phyloP scores from a whole-genome alignment of 2,797 vertebrate species.

The Tokudaia tokunoshimensis region DNA sequence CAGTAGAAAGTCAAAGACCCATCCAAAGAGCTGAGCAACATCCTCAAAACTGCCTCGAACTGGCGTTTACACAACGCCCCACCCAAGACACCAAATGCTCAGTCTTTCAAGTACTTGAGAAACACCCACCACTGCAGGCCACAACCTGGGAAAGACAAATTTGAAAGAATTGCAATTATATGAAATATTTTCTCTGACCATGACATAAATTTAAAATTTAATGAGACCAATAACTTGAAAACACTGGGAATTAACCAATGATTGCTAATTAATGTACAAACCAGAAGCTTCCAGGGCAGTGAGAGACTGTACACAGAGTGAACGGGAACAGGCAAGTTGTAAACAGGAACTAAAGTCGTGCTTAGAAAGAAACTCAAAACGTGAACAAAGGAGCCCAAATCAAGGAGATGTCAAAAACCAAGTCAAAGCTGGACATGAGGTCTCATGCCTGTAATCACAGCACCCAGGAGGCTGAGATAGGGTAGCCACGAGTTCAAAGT shows the following conservation, averaged over 20 bases:
- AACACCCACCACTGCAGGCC: background rate
- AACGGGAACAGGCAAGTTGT: background rate
- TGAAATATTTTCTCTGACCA: background rate
- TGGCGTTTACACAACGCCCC: background rate
- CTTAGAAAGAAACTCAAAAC: background rate
- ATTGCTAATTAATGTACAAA: conserved; percentile 13
- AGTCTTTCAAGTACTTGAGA: background rate
- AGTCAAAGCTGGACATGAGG: background rate
- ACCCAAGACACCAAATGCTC: background rate
- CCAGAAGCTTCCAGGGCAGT: background rate
- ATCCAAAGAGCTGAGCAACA: background rate
- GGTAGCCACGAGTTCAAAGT: background rate
- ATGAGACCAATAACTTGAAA: background rate
- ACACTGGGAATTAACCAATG: background rate
- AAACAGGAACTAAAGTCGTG: background rate
- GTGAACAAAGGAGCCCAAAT: background rate
- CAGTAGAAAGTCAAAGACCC: background rate
- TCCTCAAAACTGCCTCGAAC: background rate
- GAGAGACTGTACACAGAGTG: background rate
- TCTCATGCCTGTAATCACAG: no score
- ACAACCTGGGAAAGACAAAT: background rate
- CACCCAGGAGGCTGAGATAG: background rate
- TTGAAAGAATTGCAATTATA: background rate
- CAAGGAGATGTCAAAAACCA: background rate
- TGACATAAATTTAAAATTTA: background rate